A percentile compares a stretch with the other conserved stretches of the same genome.
Conservation (phyloP, 1,140 invertebrate genomes). For the Prorops nasuta region DNA sequence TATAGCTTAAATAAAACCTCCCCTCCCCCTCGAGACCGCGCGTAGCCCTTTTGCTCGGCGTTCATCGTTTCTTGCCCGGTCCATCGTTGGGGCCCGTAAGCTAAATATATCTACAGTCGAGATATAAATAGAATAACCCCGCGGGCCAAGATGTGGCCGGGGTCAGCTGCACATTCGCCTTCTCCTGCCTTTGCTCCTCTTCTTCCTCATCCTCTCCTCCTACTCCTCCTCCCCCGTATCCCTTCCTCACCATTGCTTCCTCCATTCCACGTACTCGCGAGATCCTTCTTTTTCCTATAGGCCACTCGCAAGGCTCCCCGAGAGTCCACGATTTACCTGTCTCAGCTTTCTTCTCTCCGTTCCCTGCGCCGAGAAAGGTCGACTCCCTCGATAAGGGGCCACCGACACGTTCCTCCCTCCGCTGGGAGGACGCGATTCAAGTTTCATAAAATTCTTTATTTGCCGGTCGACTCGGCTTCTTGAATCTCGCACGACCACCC, state of each 20-base stretch:
- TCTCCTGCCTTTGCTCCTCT: constrained; percentile 12
- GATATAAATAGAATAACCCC: constrained; percentile 45
- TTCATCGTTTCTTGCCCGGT: not conserved
- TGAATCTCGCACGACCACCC: no score
- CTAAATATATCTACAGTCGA: constrained; percentile 43
- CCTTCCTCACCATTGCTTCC: constrained; percentile 4
- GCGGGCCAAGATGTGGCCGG: constrained; percentile 29
- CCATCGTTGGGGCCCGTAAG: constrained; percentile 21
- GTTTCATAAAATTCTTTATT: no score
- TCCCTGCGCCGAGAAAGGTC: constrained; percentile 13
- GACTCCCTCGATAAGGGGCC: constrained; percentile 26
- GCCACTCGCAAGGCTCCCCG: not conserved
- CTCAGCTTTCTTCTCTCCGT: constrained; percentile 17
- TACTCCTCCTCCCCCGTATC: constrained; percentile 5
- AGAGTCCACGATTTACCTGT: constrained; percentile 21
- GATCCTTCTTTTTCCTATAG: constrained; percentile 11
- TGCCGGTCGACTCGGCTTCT: no score
- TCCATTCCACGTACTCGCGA: constrained; percentile 4
- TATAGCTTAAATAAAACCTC: not conserved
- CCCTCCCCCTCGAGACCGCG: not conserved
- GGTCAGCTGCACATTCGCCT: constrained; percentile 19
- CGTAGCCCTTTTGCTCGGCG: no score
- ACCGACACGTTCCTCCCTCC: constrained; percentile 13
- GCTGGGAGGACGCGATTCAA: no score
- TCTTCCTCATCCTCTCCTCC: constrained; percentile 8